Base-by-base conservation (phyloP, 2,113 vertebrate genomes). In the Hippolais icterina region DNA sequence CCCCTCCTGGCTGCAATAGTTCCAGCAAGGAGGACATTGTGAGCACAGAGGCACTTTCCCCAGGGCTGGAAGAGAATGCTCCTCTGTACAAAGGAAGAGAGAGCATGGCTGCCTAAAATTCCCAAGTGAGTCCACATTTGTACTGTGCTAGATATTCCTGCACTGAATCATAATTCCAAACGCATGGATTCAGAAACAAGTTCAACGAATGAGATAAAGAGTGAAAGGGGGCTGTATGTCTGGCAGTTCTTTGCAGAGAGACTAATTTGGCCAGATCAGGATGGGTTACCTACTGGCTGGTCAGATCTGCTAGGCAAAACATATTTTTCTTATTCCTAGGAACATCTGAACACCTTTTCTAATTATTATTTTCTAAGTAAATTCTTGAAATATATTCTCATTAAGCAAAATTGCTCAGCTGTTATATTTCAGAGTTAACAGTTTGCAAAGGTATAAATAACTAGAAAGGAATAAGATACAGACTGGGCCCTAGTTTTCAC, bases 201-300 rank as follows among this genome's bases (percentile, higher is more conserved):
- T 68, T 64, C n/a, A 33, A 4, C 0, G 1, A 86, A 29, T 0
- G 0, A 70, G n/a, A 57, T 15, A 44, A 81, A 77, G 39, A 72
- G 9, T 0, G 0, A 1, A 1, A 28, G 31, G 39, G 74, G 16
- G 25, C 46, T 37, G 2, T n/a, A 29, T 18, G 12, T 20, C 87
- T 37, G 35, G 22, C 60, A 64, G 1, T 33, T 52, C 59, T 64
- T 8, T 0, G 37, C n/a, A 79, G 33, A 70, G 21, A 47, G 19
- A 10, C 35, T 56, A 4, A 1, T 76, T 56, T 85, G 61, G 18
- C 37, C n/a, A 9, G 15, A 17, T 35, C 61, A 41, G 29, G 8
- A 2, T 15, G 15, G 15, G 8, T 78, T 81, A 63, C 22, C 52
- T 49, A 49, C n/a, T 0, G 0, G 16, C 19, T 49, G 12, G 22